Evolutionary conservation across 2,797 vertebrate genomes (phyloP).

Genomic region (Rhynchotus rufescens): DNA sequence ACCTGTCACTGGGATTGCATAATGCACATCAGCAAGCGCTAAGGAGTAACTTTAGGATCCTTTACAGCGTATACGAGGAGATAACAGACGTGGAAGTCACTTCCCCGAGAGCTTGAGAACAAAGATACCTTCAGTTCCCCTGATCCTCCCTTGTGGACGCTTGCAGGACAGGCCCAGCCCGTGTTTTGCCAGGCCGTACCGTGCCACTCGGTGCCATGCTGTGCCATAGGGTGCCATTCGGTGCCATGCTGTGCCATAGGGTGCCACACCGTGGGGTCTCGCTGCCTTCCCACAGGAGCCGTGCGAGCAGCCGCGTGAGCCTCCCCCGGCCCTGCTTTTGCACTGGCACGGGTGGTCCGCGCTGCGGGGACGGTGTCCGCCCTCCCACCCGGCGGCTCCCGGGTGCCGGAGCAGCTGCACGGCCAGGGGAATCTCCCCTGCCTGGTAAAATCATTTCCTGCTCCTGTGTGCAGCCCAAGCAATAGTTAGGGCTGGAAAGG

Average conservation of each 20-base stretch:
- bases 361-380: background rate
- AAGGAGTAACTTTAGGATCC: background rate
- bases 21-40: background rate
- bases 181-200: background rate
- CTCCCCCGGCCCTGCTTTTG: background rate
- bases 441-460: too few relatives aligned
- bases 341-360: too few relatives aligned
- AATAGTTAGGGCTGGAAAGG: background rate
- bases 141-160: background rate
- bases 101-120: too few relatives aligned
- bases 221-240: too few relatives aligned
- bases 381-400: too few relatives aligned
- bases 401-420: background rate
- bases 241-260: too few relatives aligned
- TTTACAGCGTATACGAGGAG: accelerated
- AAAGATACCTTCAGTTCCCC: background rate
- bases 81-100: background rate
- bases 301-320: background rate
- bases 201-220: too few relatives aligned
- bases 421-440: background rate
- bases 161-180: background rate
- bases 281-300: background rate
- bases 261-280: too few relatives aligned
- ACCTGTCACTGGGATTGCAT: background rate
- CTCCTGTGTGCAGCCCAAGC: background rate